Conservation (phyloP, 2,797 vertebrate genomes). For the Lemur catta region DNA sequence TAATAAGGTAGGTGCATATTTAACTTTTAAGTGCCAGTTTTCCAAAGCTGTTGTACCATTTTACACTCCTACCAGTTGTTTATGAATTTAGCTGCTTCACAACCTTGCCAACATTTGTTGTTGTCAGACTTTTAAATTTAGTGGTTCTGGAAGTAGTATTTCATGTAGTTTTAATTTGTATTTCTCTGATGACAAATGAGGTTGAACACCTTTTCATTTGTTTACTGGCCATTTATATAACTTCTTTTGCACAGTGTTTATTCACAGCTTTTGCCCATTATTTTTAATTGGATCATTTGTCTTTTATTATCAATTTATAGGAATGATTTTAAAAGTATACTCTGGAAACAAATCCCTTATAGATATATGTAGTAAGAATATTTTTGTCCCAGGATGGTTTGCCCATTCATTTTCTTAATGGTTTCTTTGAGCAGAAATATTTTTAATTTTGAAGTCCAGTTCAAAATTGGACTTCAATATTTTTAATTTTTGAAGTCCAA, state of each 20-base stretch:
- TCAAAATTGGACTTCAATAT: not conserved
- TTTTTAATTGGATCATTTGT: not conserved
- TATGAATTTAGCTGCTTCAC: not conserved
- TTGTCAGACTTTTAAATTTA: not conserved
- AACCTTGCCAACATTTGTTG: not conserved
- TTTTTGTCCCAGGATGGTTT: not conserved
- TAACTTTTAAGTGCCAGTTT: not conserved
- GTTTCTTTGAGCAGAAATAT: conserved; percentile 6
- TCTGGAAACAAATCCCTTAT: not conserved
- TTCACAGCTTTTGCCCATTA: not conserved
- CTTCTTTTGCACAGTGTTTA: not conserved
- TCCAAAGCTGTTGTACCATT: not conserved
- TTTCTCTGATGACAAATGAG: not conserved
- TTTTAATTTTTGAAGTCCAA: not conserved
- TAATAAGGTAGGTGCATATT: not conserved
- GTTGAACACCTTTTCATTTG: not conserved
- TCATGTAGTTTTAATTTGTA: not conserved
- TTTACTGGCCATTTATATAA: not conserved
- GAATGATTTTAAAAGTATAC: conserved; percentile 17
- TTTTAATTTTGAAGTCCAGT: not conserved
- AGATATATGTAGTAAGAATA: not conserved
- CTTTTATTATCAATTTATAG: not conserved
- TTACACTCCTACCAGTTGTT: not conserved
- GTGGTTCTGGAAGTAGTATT: not conserved
- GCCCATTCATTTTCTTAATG: not conserved